These are phyloP conservation scores for Halcyon senegalensis DNA, from an alignment of 2,113 vertebrate species.

Conservation along the genomic window DNA sequence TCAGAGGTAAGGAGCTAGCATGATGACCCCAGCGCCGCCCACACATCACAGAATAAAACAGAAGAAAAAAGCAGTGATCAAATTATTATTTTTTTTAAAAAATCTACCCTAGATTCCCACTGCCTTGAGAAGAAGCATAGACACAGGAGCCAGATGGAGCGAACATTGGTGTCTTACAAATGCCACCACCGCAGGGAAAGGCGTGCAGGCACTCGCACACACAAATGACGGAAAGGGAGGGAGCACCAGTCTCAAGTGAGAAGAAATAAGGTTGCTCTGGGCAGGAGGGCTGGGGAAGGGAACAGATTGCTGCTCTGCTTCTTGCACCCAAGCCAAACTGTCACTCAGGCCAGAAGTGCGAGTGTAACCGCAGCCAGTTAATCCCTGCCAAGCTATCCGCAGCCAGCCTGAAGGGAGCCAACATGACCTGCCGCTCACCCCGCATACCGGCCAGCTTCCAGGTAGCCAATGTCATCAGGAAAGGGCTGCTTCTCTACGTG, in stretches of 20 bases:
- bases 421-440: conserved; percentile 17
- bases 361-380: not conserved
- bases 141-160: conserved; percentile 43
- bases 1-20: not conserved
- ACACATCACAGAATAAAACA: not conserved
- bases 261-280: conserved; percentile 24
- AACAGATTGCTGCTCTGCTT: conserved; percentile 64
- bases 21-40: not conserved
- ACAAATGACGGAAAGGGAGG: not conserved
- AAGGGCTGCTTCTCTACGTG: not conserved
- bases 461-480: not conserved
- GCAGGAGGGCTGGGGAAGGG: conserved; percentile 3
- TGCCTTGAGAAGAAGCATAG: not conserved
- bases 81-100: not conserved
- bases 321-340: conserved; percentile 35
- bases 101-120: not conserved
- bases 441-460: not conserved
- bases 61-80: not conserved
- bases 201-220: accelerated
- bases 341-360: conserved; percentile 47
- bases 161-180: not conserved
- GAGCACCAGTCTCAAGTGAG: not conserved
- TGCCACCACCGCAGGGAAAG: not conserved
- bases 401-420: conserved; percentile 29
- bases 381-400: conserved; percentile 18